Evolutionary conservation across 2,888 invertebrate genomes (phyloP).

Genomic region (Parelbella ahira): DNA sequence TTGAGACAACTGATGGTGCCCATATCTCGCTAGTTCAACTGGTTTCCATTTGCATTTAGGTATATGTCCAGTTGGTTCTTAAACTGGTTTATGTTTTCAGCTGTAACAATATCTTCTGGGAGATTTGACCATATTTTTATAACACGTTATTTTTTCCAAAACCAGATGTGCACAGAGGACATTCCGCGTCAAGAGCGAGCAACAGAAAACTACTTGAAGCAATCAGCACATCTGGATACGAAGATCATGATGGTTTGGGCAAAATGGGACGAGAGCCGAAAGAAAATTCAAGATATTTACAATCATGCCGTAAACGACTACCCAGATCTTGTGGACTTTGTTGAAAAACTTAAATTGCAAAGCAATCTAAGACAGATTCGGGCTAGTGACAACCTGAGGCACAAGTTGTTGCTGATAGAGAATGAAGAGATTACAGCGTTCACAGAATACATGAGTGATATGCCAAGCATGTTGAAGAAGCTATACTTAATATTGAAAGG

Average conservation of each 20-base stretch:
- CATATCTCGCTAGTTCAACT: too few relatives aligned
- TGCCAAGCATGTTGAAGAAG: conserved; percentile 78
- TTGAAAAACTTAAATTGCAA: conserved; percentile 47
- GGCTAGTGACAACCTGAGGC: conserved; percentile 59
- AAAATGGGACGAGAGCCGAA: conserved; percentile 53
- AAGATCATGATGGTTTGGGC: conserved; percentile 52
- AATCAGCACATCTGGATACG: conserved; percentile 50
- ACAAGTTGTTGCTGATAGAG: conserved; percentile 57
- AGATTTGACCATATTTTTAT: too few relatives aligned
- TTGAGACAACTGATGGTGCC: too few relatives aligned
- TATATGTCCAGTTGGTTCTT: too few relatives aligned
- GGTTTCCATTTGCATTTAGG: too few relatives aligned
- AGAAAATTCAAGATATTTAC: conserved; percentile 42
- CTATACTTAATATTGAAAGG: conserved; percentile 81
- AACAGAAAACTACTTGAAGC: conserved; percentile 55
- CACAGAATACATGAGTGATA: conserved; percentile 69
- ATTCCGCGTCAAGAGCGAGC: conserved; percentile 65
- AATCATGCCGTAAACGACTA: conserved; percentile 49
- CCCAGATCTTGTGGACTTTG: conserved; percentile 48
- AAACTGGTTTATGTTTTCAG: too few relatives aligned
- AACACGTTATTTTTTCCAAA: too few relatives aligned
- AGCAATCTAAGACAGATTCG: conserved; percentile 57
- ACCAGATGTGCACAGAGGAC: conserved; percentile 64
- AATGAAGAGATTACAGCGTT: conserved; percentile 76
- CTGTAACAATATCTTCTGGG: too few relatives aligned